These are phyloP conservation scores for Drosophila truncata DNA, from an alignment of 1,140 invertebrate species.

Conservation along the genomic window DNA sequence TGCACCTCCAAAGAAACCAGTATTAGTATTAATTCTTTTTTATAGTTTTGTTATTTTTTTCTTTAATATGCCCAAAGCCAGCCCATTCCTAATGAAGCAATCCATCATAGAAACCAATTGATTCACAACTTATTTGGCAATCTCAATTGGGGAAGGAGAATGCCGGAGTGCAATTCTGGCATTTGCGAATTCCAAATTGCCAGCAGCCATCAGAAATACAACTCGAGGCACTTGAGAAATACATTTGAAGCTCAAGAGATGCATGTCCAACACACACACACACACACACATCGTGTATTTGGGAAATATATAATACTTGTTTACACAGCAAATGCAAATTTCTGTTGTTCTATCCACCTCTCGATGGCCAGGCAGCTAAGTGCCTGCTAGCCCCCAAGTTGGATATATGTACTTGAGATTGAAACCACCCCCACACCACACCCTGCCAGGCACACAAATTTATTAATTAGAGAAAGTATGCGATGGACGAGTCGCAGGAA, in stretches of 20 bases:
- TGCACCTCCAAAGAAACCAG: not conserved
- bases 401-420: not conserved
- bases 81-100: constrained; percentile 6
- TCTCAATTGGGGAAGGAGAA: constrained; percentile 11
- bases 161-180: constrained; percentile 32
- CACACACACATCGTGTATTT: constrained; percentile 6
- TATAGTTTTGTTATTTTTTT: not conserved
- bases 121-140: constrained; percentile 26
- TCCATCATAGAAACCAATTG: constrained; percentile 16
- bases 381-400: constrained; percentile 3
- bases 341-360: constrained; percentile 18
- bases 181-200: constrained; percentile 49
- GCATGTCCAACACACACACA: constrained; percentile 15
- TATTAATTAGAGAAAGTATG: constrained; percentile 40
- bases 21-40: not conserved
- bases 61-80: not conserved
- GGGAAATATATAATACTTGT: constrained; percentile 30
- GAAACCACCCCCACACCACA: not conserved
- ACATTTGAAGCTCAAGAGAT: constrained; percentile 17
- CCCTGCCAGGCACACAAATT: not conserved
- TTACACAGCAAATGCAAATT: constrained; percentile 42
- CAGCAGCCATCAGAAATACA: constrained; percentile 43
- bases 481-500: constrained; percentile 19
- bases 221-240: constrained; percentile 35
- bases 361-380: constrained; percentile 19